phyloP scores from a whole-genome alignment of 2,113 vertebrate genomes.

The Lampris incognitus region DNA sequence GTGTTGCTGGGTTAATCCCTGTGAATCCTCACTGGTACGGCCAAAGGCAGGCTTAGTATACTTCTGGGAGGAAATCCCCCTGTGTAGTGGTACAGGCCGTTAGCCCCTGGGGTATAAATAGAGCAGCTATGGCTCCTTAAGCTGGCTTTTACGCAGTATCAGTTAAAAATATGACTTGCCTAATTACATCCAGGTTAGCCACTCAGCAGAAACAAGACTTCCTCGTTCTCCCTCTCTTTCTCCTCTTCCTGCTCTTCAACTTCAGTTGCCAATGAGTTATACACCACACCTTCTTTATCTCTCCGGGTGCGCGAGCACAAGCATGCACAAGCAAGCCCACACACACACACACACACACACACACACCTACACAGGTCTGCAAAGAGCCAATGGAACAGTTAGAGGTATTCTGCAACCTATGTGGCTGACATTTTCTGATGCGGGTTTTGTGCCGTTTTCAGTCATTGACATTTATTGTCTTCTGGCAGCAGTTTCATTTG shows the following conservation, averaged over 20 bases:
- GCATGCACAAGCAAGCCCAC: constrained; percentile 10
- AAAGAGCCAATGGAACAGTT: constrained; percentile 36
- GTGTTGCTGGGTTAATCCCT: constrained; percentile 77
- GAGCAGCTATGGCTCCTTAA: constrained; percentile 79
- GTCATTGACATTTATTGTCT: constrained; percentile 72
- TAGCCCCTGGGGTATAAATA: constrained; percentile 82
- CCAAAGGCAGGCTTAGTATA: constrained; percentile 80
- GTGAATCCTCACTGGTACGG: constrained; percentile 74
- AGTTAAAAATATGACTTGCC: constrained; percentile 84
- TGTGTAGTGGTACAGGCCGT: constrained; percentile 73
- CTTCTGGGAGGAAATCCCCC: constrained; percentile 80
- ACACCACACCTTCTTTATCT: constrained; percentile 1
- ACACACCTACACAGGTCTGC: constrained; percentile 10
- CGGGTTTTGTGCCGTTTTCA: constrained; percentile 52
- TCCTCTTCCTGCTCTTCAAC: constrained; percentile 41
- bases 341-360: constrained; percentile 12
- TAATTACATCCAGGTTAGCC: constrained; percentile 78
- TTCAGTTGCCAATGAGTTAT: constrained; percentile 2
- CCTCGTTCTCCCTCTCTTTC: constrained; percentile 31
- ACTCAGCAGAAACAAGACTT: constrained; percentile 70
- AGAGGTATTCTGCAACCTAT: constrained; percentile 46
- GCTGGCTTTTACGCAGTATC: constrained; percentile 82
- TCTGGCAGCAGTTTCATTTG: constrained; percentile 56
- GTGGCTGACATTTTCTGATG: constrained; percentile 57
- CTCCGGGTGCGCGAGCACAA: background rate